Conservation (phyloP, 2,888 invertebrate species). For the Brenthis daphne region DNA sequence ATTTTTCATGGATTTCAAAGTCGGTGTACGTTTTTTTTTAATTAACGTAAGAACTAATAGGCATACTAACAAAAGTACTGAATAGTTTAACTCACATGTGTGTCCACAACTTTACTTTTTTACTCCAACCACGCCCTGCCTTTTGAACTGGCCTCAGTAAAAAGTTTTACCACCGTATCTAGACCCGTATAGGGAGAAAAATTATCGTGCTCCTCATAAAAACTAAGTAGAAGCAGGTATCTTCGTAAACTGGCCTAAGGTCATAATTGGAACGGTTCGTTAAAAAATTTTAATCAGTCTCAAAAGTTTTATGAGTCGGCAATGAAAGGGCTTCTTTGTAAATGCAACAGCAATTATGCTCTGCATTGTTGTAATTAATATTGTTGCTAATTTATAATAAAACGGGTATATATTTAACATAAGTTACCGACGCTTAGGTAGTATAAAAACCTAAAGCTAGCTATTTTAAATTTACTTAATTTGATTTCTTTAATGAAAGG, state of each 20-base stretch:
- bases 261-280: slow-evolving; percentile 69
- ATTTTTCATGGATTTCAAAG: no score
- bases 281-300: slow-evolving; percentile 69
- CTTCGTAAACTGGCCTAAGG: slow-evolving; percentile 46
- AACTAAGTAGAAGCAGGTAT: slow-evolving; percentile 24
- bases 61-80: no score
- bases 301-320: slow-evolving; percentile 69
- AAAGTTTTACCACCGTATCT: slow-evolving; percentile 42
- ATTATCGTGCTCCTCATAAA: background rate
- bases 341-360: slow-evolving; percentile 60
- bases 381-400: slow-evolving; percentile 38
- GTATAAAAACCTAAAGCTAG: no score
- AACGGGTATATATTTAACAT: no score
- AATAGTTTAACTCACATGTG: slow-evolving; percentile 4
- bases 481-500: no score
- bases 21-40: no score
- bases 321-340: slow-evolving; percentile 69
- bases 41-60: no score
- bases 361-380: slow-evolving; percentile 51
- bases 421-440: no score
- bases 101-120: slow-evolving; percentile 55
- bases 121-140: slow-evolving; percentile 59
- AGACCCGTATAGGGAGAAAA: slow-evolving; percentile 33
- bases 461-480: no score
- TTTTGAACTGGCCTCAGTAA: slow-evolving; percentile 64